Evolutionary conservation across 2,888 invertebrate genomes (phyloP).

Genomic region (Cheilosia soror): DNA sequence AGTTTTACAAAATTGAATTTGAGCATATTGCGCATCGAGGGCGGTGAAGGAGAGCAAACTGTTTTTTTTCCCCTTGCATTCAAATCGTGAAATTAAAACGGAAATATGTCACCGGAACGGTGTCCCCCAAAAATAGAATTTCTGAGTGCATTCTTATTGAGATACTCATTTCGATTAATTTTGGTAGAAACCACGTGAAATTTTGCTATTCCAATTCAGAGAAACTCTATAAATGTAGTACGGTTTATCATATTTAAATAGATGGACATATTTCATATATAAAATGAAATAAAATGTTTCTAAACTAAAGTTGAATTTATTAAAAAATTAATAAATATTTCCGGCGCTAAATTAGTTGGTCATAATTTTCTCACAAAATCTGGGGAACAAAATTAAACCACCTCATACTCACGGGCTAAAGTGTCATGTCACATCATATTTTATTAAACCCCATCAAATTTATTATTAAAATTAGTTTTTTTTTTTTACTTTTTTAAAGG

Average conservation of each 20-base stretch:
- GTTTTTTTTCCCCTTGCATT: slow-evolving; percentile 32
- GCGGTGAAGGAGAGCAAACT: slow-evolving; percentile 13
- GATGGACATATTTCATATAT: no score
- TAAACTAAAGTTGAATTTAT: background rate
- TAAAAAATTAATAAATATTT: background rate
- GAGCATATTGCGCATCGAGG: background rate
- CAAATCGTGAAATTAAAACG: slow-evolving; percentile 51
- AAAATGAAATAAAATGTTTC: no score
- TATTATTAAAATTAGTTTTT: background rate
- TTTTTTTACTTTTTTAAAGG: slow-evolving; percentile 6
- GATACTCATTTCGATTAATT: slow-evolving; percentile 43
- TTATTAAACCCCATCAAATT: background rate
- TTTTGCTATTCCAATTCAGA: slow-evolving; percentile 6
- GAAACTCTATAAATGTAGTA: background rate
- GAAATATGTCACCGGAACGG: slow-evolving; percentile 73
- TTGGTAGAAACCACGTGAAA: slow-evolving; percentile 6
- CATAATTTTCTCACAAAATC: slow-evolving; percentile 6
- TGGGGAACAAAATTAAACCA: background rate
- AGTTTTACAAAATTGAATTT: background rate
- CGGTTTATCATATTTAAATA: background rate
- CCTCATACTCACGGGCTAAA: background rate
- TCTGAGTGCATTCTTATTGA: slow-evolving; percentile 52
- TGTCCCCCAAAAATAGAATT: slow-evolving; percentile 61
- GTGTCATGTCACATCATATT: background rate
- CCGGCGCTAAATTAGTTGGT: background rate